Percentiles rank a stretch among this genome's conserved stretches.
phyloP scores from a whole-genome alignment of 1,140 invertebrate species.

The Anastrepha obliqua region DNA sequence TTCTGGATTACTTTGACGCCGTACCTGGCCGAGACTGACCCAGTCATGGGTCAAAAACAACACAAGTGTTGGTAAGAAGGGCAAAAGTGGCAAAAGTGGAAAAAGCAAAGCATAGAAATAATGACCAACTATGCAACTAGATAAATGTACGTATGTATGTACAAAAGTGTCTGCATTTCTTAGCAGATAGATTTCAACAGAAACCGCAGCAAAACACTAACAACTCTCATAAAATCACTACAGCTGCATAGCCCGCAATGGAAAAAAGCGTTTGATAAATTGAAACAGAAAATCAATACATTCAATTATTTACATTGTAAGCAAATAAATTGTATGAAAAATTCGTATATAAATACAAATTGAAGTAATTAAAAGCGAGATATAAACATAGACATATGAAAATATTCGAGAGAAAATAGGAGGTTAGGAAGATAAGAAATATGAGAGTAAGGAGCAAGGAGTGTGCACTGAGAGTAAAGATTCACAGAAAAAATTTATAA shows the following conservation, averaged over 20 bases:
- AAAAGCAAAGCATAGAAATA: neutral
- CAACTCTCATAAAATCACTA: neutral
- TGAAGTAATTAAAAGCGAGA: constrained; percentile 34
- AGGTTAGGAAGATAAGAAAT: no score
- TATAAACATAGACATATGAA: no score
- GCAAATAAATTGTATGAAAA: constrained; percentile 13
- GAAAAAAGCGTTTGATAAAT: constrained; percentile 10
- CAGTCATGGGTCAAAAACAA: neutral
- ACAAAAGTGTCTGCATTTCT: neutral
- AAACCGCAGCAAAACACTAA: neutral
- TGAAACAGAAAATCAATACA: constrained; percentile 45
- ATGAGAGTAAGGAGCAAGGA: no score
- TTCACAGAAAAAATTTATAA: no score
- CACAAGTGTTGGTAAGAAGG: neutral
- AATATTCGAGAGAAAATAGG: no score
- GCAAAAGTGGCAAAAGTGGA: neutral
- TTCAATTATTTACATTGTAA: constrained; percentile 27
- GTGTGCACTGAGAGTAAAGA: no score
- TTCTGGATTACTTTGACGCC: neutral
- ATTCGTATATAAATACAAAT: constrained; percentile 17
- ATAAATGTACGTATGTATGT: neutral
- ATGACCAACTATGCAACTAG: neutral
- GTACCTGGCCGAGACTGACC: neutral
- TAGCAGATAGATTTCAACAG: constrained; percentile 17
- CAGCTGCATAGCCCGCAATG: neutral